Evolutionary conservation across 53 echinoderm and acorn worm genomes (phyloP).

Genomic region (Holothuria leucospilota): DNA sequence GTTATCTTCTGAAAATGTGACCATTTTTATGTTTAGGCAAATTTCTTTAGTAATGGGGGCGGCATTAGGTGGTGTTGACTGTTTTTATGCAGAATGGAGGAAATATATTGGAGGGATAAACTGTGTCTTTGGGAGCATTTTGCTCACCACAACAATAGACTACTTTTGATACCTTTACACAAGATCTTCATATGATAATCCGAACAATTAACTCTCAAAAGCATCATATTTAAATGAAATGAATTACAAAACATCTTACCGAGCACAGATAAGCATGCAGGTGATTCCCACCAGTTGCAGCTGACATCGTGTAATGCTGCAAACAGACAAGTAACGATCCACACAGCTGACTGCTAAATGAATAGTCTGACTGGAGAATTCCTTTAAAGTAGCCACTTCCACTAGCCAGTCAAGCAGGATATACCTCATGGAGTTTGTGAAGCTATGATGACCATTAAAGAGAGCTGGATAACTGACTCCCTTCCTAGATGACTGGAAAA

Average conservation of each 20-base stretch:
- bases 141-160: too few species aligned
- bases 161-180: not conserved
- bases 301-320: constrained; percentile 73
- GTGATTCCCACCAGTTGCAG: constrained; percentile 96
- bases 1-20: too few species aligned
- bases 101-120: too few species aligned
- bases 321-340: constrained; percentile 87
- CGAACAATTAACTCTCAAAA: not conserved
- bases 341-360: constrained; percentile 88
- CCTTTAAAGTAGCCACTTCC: constrained; percentile 91
- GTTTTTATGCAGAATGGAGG: too few species aligned
- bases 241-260: constrained; percentile 51
- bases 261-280: constrained; percentile 94
- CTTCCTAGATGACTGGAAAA: constrained; percentile 54
- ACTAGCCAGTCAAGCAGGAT: constrained; percentile 98
- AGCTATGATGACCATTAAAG: constrained; percentile 77
- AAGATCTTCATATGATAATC: not conserved
- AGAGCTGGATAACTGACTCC: constrained; percentile 58
- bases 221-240: not conserved
- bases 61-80: too few species aligned
- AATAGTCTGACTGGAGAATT: constrained; percentile 82
- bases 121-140: too few species aligned
- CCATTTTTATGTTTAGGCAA: too few species aligned
- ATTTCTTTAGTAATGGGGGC: too few species aligned
- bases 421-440: constrained; percentile 95